These are phyloP conservation scores for Tribolium freemani DNA, from an alignment of 2,888 invertebrate species.

Conservation along the genomic window DNA sequence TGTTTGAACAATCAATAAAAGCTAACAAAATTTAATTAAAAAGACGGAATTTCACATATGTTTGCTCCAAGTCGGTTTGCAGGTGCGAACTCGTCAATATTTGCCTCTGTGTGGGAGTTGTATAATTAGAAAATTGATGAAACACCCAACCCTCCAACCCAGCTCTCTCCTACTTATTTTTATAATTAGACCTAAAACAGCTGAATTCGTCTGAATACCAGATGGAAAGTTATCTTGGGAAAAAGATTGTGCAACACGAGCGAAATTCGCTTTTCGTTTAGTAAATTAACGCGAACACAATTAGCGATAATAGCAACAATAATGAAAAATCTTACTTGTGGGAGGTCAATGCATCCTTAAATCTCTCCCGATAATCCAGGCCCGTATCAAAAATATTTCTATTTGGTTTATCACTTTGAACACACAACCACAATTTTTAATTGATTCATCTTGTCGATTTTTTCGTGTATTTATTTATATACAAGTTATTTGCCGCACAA, in stretches of 20 bases:
- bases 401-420: conserved; percentile 36
- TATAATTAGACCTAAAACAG: background rate
- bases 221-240: conserved; percentile 3
- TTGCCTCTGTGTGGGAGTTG: conserved; percentile 15
- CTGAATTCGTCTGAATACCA: background rate
- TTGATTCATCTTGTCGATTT: conserved; percentile 38
- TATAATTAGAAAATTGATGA: conserved; percentile 29
- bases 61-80: background rate
- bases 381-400: conserved; percentile 39
- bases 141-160: background rate
- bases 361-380: conserved; percentile 24
- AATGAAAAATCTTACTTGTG: conserved; percentile 38
- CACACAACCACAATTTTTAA: conserved; percentile 43
- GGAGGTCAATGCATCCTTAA: conserved; percentile 45
- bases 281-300: background rate
- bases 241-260: background rate
- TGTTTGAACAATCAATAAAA: conserved; percentile 23
- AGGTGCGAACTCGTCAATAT: conserved; percentile 32
- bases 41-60: conserved; percentile 14
- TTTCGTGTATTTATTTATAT: conserved; percentile 29
- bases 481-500: conserved; percentile 23
- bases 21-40: conserved; percentile 17
- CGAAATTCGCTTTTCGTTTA: background rate
- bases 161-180: background rate
- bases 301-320: conserved; percentile 6